Base-by-base conservation (phyloP, 2,113 vertebrate species). In the Synodontis membranacea region DNA sequence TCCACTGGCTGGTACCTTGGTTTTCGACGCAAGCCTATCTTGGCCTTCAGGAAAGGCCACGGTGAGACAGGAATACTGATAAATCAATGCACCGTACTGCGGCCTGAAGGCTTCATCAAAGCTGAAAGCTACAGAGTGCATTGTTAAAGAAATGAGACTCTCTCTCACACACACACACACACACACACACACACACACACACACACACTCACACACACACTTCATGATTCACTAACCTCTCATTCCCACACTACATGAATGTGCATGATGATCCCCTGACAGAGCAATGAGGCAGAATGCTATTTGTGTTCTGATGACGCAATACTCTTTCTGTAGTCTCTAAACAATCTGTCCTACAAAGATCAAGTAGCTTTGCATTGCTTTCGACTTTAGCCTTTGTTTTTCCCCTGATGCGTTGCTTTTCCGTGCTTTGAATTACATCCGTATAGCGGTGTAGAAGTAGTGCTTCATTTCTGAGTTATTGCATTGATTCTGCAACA, bases 21-120 rank as follows among this genome's bases (percentile, higher is more conserved):
- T 93, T 94, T 93, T 93, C 88, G 54, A 91, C 80, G 91, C 90
- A 92, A 93, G 93, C 91, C 91, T 92, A 93, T 88, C 89, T 90
- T 91, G 91, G 91, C 89, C 91, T 92, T 91, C 90, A 87, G 87
- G 90, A 93, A 92, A 93, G 91, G 90, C 88, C 42, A 87, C 52
- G 50, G 80, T 91, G 88, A 92, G 91, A 93, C 88, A 89, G 89
- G 93, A 94, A 94, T 95, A 93, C 92, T 93, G 94, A 95, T 94
- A 91, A 91, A 90, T 34, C 82, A 58, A 46, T 54, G 56, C 46
- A 83, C 80, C 50, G 78, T 84, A 21, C 56, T 68, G 88, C 92
- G 88, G 88, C 85, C 87, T 70, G 80, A 88, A 85, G 85, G 86
- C 83, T 89, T 86, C 76, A 42, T 87, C 83, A 64, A 91, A 80